Percentiles rank a stretch among this genome's conserved stretches.
Evolutionary conservation across 2,888 invertebrate genomes (phyloP).

Genomic region (Aradus depressus): DNA sequence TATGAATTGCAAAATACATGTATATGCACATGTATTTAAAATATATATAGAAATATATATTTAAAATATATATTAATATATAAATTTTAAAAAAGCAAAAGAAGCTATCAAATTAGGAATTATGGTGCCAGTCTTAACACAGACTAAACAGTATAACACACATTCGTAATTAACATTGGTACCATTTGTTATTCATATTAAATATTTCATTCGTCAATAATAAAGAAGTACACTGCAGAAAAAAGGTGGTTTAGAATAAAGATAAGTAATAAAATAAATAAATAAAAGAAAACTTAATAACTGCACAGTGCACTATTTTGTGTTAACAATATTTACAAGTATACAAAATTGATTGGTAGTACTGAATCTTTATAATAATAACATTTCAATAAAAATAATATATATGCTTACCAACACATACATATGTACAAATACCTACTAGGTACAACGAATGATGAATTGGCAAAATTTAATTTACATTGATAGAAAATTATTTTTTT

Average conservation of each 20-base stretch:
- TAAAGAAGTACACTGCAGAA: constrained; percentile 22
- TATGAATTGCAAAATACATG: constrained; percentile 14
- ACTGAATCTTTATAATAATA: constrained; percentile 23
- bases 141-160: constrained; percentile 14
- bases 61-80: constrained; percentile 16
- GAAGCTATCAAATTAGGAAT: constrained; percentile 24
- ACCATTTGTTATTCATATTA: constrained; percentile 7
- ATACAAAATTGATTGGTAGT: constrained; percentile 27
- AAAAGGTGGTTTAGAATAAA: too few relatives aligned
- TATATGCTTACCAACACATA: constrained; percentile 26
- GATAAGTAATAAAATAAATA: constrained; percentile 16
- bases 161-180: constrained; percentile 12
- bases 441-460: constrained; percentile 27
- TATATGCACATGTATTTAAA: constrained; percentile 20
- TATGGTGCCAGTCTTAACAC: constrained; percentile 28
- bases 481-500: constrained; percentile 21
- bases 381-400: constrained; percentile 25
- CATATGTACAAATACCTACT: constrained; percentile 27
- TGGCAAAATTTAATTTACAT: constrained; percentile 25
- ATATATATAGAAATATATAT: constrained; percentile 14
- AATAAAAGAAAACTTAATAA: constrained; percentile 21
- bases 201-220: constrained; percentile 14
- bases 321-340: constrained; percentile 25
- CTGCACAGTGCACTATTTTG: constrained; percentile 25
- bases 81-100: constrained; percentile 11